Evolutionary conservation across 2,113 vertebrate genomes (phyloP), one percentile per base, ranked within the genome.

Genomic region (Numida meleagris): DNA sequence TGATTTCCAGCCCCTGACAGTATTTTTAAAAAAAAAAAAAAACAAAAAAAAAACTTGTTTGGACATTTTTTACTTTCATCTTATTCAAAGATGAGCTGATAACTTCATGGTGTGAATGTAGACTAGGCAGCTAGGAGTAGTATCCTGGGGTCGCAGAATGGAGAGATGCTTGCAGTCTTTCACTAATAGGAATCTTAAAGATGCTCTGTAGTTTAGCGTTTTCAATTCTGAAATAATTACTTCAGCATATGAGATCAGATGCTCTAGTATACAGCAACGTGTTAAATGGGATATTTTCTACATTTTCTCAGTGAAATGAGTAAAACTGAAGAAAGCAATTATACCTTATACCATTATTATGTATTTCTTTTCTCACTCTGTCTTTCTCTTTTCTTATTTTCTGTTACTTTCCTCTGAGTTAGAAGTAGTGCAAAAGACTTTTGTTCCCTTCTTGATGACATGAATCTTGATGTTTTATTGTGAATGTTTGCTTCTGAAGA

Each of bases 131-230:
- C 16, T 68, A n/a, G 38, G 72, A 79, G 46, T 42, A 1, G 4
- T 12, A 21, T 1, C 1, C 55, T 43, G 23, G 13, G 17, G n/a
- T 6, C 42, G 17, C 14, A 45, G 46, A 12, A 5, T 23, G 46
- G 20, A 42, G 72, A 57, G 27, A 48, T 0, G 0, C 4, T 36
- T 43, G 24, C 2, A 3, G 0, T 4, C 50, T 46, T 67, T 67
- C 9, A 15, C 45, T 25, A 8, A n/a, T 3, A 15, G 4, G 9
- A 59, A 33, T 34, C 33, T 83, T 38, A 42, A 80, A 57, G 3
- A 5, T 38, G 8, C 1, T 10, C 0, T 4, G 3, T 3, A 23
- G 5, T 59, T 89, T 63, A 57, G 10, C 21, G 34, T 34, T 38
- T 67, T 4, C 38, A 10, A 34, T 38, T 21, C 57, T 59, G 34